A percentile compares a stretch with the other conserved stretches of the same genome.
Conservation (phyloP, 1,140 invertebrate species). For the Hetaerina americana region DNA sequence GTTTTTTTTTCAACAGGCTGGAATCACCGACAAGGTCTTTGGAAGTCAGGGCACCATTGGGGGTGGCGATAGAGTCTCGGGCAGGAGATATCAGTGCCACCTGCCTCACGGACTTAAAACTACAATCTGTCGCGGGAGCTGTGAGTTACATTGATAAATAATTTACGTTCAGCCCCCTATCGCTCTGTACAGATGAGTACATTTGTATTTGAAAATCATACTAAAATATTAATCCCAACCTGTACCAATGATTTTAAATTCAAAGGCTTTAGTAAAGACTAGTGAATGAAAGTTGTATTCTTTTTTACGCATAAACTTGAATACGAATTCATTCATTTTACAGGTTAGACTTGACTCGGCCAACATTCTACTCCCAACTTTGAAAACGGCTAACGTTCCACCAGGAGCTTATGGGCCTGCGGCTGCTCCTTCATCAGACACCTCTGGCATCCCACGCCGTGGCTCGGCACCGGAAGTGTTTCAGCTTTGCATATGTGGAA, state of each 20-base stretch:
- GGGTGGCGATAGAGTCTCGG: constrained; percentile 67
- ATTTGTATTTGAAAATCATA: background rate
- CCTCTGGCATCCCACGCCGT: constrained; percentile 1
- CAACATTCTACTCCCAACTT: constrained; percentile 50
- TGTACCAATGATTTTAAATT: background rate
- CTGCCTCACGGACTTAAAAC: constrained; percentile 63
- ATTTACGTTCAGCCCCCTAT: too few relatives aligned
- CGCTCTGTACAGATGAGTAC: too few relatives aligned
- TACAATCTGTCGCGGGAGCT: constrained; percentile 64
- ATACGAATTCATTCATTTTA: constrained; percentile 8
- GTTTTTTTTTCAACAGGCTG: constrained; percentile 50
- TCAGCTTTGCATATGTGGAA: constrained; percentile 78
- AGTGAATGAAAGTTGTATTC: too few relatives aligned
- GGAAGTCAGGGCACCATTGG: constrained; percentile 62
- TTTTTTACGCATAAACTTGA: background rate
- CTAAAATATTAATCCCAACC: background rate
- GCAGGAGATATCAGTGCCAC: constrained; percentile 69
- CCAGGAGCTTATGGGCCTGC: constrained; percentile 11
- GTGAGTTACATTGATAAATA: constrained; percentile 41
- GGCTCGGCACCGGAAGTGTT: constrained; percentile 44
- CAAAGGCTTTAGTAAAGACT: too few relatives aligned
- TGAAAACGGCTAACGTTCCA: constrained; percentile 39
- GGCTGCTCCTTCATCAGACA: background rate
- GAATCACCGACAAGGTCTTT: constrained; percentile 75
- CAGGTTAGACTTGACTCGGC: constrained; percentile 46